Percentiles rank a stretch among this genome's conserved stretches.
phyloP scores from a whole-genome alignment of 2,113 vertebrate species.

The Prietella phreatophila region DNA sequence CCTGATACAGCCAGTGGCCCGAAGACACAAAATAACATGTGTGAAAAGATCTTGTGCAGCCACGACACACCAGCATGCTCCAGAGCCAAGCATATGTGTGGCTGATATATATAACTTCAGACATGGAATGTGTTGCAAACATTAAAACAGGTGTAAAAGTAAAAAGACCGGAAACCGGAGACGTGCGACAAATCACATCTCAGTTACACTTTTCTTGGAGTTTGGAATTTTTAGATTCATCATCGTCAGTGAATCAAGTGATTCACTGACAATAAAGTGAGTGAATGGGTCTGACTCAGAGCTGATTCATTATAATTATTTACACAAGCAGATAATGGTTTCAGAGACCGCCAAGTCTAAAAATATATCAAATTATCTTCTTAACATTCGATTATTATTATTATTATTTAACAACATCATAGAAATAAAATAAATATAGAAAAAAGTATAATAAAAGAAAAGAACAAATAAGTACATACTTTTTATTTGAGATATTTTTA shows the following conservation, averaged over 20 bases:
- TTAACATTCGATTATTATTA: not conserved
- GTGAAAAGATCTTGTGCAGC: not conserved
- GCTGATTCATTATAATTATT: not conserved
- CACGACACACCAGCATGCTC: not conserved
- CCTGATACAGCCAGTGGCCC: constrained; percentile 59
- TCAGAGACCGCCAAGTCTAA: not conserved
- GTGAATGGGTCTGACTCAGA: not conserved
- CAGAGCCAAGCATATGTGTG: not conserved
- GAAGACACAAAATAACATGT: not conserved
- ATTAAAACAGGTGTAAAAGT: not conserved
- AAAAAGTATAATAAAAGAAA: no score
- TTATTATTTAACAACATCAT: not conserved
- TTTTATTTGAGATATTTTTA: no score
- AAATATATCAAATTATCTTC: not conserved
- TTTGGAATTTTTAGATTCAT: not conserved
- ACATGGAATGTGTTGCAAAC: not conserved
- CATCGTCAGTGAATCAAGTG: not conserved
- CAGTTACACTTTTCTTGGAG: not conserved
- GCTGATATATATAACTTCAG: not conserved
- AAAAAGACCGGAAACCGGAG: not conserved
- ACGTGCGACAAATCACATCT: not conserved
- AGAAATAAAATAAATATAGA: no score
- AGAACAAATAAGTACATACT: no score
- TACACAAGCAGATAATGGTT: not conserved
- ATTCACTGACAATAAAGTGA: not conserved